Base-by-base conservation (phyloP, 2,113 vertebrate species). In the Phasianus colchicus region DNA sequence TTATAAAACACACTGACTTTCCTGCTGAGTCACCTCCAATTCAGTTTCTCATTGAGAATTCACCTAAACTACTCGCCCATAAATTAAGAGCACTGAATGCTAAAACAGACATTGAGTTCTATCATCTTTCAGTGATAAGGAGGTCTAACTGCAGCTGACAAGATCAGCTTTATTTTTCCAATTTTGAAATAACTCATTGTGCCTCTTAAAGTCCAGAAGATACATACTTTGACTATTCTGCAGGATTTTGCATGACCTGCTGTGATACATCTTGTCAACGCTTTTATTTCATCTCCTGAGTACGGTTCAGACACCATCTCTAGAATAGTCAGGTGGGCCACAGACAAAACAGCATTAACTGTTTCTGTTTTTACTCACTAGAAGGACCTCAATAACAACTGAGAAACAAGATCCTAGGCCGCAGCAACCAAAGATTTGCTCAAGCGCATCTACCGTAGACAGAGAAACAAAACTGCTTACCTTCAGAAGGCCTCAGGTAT, bases 41-140 rank as follows among this genome's bases (percentile, higher is more conserved):
- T 92, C 94, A 87, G 36, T 94, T 97, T 92, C 92, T 96, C 94
- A 93, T 93, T 90, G 81, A 88, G 94, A 96, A 95, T 95, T 95
- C 95, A 89, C 78, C 95, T 86, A 70, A 96, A 96, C 90, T 71
- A 85, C 95, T 95, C 47, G 22, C 85, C 96, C 43, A 66, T 73
- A 92, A 96, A 96, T 97, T 96, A 97, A 95, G 87, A 95, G 90
- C 84, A 86, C 64, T 75, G 90, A 94, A 92, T 95, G 89, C 85
- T 96, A 94, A 96, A 83, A 81, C 85, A 95, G 94, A 95, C 75
- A 83, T 66, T 63, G 91, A 85, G 91, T 92, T 92, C 69, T 89
- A 89, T 90, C 93, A 91, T 86, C 85, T 97, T 96, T 92, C 79
- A 96, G 83, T 72, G 73, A 80, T 74, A 89, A 50, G 88, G 87